Evolutionary conservation across 2,888 invertebrate species (phyloP).

Genomic region (Xanthia togata): DNA sequence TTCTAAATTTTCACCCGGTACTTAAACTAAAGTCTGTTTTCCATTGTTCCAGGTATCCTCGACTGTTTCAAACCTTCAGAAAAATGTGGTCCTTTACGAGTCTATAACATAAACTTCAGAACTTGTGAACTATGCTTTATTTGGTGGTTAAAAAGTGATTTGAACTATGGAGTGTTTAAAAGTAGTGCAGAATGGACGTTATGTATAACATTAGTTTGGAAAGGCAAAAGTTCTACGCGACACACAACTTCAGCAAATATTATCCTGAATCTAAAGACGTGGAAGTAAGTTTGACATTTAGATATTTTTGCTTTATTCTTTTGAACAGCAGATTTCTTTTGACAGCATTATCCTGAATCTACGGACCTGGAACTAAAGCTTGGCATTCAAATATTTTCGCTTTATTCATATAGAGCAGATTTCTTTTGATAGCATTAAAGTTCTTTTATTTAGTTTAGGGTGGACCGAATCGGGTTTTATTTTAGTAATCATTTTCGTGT

Average conservation of each 20-base stretch:
- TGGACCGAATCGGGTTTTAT: not conserved
- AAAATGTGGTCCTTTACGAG: conserved; percentile 34
- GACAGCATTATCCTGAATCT: conserved; percentile 59
- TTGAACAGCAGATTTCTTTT: not conserved
- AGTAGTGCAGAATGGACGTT: conserved; percentile 74
- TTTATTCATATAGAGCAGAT: not conserved
- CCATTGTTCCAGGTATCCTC: conserved; percentile 41
- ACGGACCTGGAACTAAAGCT: conserved; percentile 80
- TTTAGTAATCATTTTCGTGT: not conserved
- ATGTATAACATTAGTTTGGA: conserved; percentile 80
- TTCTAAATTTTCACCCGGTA: no score
- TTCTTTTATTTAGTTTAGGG: not conserved
- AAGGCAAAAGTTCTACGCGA: conserved; percentile 79
- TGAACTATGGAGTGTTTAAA: conserved; percentile 48
- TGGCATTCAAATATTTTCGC: not conserved
- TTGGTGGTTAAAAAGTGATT: conserved; percentile 6
- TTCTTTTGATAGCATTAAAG: conserved; percentile 23
- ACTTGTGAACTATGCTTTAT: not conserved
- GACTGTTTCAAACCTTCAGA: not conserved
- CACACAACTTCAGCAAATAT: conserved; percentile 76
- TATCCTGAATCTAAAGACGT: conserved; percentile 73
- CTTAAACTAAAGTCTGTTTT: not conserved
- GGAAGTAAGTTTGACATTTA: conserved; percentile 74
- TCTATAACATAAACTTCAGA: conserved; percentile 17
- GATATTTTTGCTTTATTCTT: not conserved